Base-by-base conservation (phyloP, 2,113 vertebrate genomes). In the Barbus barbus region DNA sequence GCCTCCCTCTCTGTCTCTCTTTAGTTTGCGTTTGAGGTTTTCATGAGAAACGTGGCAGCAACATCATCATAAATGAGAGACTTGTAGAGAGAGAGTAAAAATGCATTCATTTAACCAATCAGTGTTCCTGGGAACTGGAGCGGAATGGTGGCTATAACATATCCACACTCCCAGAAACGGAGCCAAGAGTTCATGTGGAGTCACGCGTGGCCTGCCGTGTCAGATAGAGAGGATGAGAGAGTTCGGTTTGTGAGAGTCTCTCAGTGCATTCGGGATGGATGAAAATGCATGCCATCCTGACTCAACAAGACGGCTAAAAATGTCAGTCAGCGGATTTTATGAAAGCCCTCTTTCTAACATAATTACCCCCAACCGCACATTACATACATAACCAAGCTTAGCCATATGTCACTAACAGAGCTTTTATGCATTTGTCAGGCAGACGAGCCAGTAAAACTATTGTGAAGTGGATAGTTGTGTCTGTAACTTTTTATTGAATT, bases 101-200 rank as follows among this genome's bases (percentile, higher is more conserved):
- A 88, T 31, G 85, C 86, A 74, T 71, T 89, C 63, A 88, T 85
- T 88, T 78, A 72, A 88, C 83, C 89, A 86, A 89, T 89, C 84
- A 75, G 73, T 89, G 88, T 91, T 86, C 84, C 78, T 13, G 63
- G 85, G 83, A 86, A 82, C 82, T 90, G 87, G 87, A 87, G 89
- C 89, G 85, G 86, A 91, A 90, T 65, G 48, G 56, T 85, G 71
- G 78, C 84, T 91, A 86, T 88, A 89, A 84, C 83, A 44, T 24
- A 87, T 89, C 87, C 86, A 85, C 87, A 83, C 87, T 86, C 84
- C 53, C 83, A 86, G 82, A 79, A 81, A 71, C 85, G 28, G 84
- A 86, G 87, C 88, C 83, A 82, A 86, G 75, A 89, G 85, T 89
- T 82, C 85, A 86, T 83, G 83, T 81, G 84, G 84, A 89, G 86